Conservation (phyloP, 2,113 vertebrate species). For the Nycticorax nycticorax region DNA sequence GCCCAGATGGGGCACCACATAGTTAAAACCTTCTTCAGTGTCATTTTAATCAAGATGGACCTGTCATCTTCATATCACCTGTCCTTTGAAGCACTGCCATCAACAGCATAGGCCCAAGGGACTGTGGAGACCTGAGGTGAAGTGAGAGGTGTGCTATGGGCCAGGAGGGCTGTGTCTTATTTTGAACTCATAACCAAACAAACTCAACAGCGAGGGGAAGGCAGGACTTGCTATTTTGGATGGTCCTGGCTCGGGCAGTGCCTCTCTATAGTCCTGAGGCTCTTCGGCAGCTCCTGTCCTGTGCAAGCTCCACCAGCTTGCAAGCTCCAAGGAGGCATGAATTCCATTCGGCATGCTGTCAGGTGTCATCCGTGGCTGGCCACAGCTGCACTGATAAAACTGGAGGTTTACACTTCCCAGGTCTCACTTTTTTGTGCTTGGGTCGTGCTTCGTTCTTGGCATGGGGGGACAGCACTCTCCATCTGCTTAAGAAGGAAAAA, state of each 20-base stretch:
- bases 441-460: not conserved
- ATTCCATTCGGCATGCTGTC: not conserved
- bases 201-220: not conserved
- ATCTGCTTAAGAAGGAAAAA: not conserved
- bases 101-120: not conserved
- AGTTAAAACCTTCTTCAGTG: not conserved
- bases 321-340: not conserved
- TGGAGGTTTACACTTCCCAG: not conserved
- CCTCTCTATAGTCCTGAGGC: not conserved
- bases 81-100: not conserved
- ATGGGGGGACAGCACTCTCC: not conserved
- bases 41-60: not conserved
- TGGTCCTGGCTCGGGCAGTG: not conserved
- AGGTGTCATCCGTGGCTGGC: rapidly evolving
- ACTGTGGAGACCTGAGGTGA: not conserved
- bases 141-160: not conserved
- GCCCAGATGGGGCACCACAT: not conserved
- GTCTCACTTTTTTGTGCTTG: not conserved
- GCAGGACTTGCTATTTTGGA: rapidly evolving
- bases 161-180: not conserved
- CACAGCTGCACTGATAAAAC: not conserved
- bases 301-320: not conserved
- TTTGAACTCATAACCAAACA: not conserved
- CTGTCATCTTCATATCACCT: not conserved
- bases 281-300: not conserved